phyloP scores from a whole-genome alignment of 2,797 vertebrate genomes.

The Eupleurogrammus muticus region DNA sequence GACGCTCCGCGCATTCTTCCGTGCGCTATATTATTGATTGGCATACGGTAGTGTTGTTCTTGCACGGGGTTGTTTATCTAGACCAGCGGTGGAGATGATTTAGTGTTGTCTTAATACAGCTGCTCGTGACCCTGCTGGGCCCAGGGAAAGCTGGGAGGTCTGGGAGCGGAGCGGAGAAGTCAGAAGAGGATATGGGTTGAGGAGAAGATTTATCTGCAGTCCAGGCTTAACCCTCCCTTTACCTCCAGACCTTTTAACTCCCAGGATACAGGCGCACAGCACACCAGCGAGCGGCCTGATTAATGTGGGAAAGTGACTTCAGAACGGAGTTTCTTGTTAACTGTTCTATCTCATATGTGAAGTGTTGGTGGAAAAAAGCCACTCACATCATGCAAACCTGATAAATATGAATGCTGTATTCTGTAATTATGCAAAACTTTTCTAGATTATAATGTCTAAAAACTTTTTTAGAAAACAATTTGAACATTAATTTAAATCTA shows the following conservation, averaged over 20 bases:
- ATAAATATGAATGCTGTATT: neutral
- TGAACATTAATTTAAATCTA: too few species aligned
- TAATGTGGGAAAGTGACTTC: conserved; percentile 53
- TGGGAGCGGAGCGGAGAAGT: conserved; percentile 47
- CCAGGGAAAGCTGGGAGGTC: conserved; percentile 63
- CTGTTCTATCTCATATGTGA: conserved; percentile 17
- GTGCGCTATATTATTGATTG: conserved; percentile 22
- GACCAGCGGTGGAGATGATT: conserved; percentile 56
- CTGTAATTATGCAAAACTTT: neutral
- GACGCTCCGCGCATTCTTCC: conserved; percentile 1
- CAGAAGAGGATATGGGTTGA: conserved; percentile 47
- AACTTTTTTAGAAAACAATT: too few species aligned
- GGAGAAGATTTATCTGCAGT: conserved; percentile 63
- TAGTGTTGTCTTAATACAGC: conserved; percentile 62
- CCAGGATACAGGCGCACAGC: conserved; percentile 30
- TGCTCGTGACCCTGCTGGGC: conserved; percentile 50
- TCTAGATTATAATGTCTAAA: too few species aligned
- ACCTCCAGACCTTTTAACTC: conserved; percentile 49
- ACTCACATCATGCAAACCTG: neutral
- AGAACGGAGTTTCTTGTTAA: conserved; percentile 21
- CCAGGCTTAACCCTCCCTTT: conserved; percentile 57
- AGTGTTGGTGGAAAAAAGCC: conserved; percentile 12
- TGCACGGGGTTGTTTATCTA: conserved; percentile 54
- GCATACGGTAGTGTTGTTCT: conserved; percentile 28
- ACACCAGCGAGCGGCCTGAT: conserved; percentile 27